These are phyloP conservation scores for Barypeithes pellucidus DNA, from an alignment of 2,888 invertebrate species.

Conservation along the genomic window DNA sequence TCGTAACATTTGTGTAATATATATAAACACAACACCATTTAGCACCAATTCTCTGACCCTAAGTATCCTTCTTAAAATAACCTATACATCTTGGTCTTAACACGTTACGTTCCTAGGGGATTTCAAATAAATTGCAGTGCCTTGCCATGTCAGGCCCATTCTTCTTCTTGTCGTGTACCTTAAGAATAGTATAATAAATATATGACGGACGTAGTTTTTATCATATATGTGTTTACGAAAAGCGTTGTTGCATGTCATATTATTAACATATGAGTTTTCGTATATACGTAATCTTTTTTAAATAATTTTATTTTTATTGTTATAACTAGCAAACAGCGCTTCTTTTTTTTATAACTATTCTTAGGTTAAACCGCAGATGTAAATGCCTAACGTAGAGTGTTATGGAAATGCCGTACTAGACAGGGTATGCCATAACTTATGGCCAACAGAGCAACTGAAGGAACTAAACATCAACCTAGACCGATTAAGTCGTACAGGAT, in stretches of 20 bases:
- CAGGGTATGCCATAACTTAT: too few relatives aligned
- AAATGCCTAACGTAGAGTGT: too few relatives aligned
- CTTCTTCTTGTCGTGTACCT: constrained; percentile 52
- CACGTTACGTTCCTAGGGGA: constrained; percentile 45
- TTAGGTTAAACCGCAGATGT: too few relatives aligned
- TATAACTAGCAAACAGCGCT: too few relatives aligned
- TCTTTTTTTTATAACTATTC: too few relatives aligned
- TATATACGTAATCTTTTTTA: too few relatives aligned
- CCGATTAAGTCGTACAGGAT: too few relatives aligned
- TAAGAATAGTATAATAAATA: constrained; percentile 55
- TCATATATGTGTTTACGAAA: constrained; percentile 37
- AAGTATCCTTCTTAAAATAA: constrained; percentile 38
- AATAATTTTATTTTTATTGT: too few relatives aligned
- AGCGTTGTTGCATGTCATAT: neutral
- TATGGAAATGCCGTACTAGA: too few relatives aligned
- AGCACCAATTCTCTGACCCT: constrained; percentile 10
- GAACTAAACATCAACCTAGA: too few relatives aligned
- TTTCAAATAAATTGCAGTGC: constrained; percentile 51
- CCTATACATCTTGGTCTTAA: constrained; percentile 50
- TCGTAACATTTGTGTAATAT: neutral
- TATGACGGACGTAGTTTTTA: constrained; percentile 53
- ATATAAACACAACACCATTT: constrained; percentile 1
- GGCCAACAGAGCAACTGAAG: too few relatives aligned
- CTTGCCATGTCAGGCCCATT: constrained; percentile 53
- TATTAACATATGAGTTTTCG: too few relatives aligned